Percentiles rank a stretch among this genome's conserved stretches.
Evolutionary conservation across 2,888 invertebrate genomes (phyloP).

Genomic region (Mellilla xanthometata): DNA sequence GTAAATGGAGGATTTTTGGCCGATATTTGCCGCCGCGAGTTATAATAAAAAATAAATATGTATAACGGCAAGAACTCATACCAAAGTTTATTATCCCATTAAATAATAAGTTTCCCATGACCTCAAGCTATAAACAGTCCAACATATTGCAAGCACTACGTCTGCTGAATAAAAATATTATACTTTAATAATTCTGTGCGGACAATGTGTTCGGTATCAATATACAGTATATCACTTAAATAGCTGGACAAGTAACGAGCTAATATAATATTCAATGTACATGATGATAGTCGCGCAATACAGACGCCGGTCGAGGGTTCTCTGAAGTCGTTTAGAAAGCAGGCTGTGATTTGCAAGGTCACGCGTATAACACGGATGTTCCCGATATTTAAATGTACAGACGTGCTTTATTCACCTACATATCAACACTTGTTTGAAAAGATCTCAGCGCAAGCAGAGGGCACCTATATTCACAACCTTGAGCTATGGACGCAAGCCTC

Average conservation of each 20-base stretch:
- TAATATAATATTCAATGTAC: slow-evolving; percentile 72
- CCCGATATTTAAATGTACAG: slow-evolving; percentile 82
- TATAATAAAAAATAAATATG: too few relatives aligned
- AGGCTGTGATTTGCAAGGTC: slow-evolving; percentile 83
- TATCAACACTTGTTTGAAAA: slow-evolving; percentile 77
- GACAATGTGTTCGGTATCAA: slow-evolving; percentile 57
- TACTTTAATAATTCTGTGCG: slow-evolving; percentile 48
- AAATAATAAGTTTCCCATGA: slow-evolving; percentile 29
- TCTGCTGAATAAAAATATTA: slow-evolving; percentile 47
- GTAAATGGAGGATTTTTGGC: too few relatives aligned
- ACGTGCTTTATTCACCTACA: slow-evolving; percentile 82
- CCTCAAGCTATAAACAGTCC: slow-evolving; percentile 30
- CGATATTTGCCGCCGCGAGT: too few relatives aligned
- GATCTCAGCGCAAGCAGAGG: slow-evolving; percentile 56
- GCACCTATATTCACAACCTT: slow-evolving; percentile 58
- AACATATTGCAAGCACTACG: slow-evolving; percentile 38
- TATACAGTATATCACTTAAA: slow-evolving; percentile 63
- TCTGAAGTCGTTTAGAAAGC: slow-evolving; percentile 82
- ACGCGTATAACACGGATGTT: slow-evolving; percentile 83
- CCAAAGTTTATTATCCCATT: slow-evolving; percentile 1
- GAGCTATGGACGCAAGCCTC: slow-evolving; percentile 49
- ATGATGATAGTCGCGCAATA: slow-evolving; percentile 66
- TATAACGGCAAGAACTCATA: too few relatives aligned
- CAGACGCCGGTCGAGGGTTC: slow-evolving; percentile 73
- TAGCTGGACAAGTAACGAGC: slow-evolving; percentile 59